Base-by-base conservation (phyloP, 2,888 invertebrate species). In the Sinelater perroti region DNA sequence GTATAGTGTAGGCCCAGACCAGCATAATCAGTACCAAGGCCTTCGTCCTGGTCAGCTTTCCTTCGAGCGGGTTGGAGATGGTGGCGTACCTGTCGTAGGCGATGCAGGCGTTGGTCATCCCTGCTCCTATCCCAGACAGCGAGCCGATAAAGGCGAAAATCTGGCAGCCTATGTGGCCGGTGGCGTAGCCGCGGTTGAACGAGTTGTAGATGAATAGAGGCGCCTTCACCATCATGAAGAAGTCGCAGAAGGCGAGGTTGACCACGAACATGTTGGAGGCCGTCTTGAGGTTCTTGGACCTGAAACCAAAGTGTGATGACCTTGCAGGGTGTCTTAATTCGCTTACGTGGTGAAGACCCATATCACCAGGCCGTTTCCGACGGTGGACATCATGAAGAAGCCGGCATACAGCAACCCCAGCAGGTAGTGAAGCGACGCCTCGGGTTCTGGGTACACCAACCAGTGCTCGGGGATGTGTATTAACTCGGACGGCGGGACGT, bases 181-280 rank as follows among this genome's bases (percentile, higher is more conserved):
- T 71, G 0, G 90, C 91, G 65, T 87, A 93, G 0, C 93, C 93
- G 61, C 85, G 83, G 73, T 88, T 83, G 66, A 90, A 90, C 21
- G 91, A 91, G 72, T 93, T 93, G 77, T 91, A 91, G 66, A 93
- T 90, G 75, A 93, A 91, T 63, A 93, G 86, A 0, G 93, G 93
- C 0, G 91, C 84, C 78, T 93, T 93, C 21, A 85, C 76, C 92
- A 93, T 92, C 93, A 93, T 93, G 20, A 91, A 78, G 70, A 93
- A 93, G 78, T 93, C 93, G 67, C 90, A 87, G 55, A 93, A 79
- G 0, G 93, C 91, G 72, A 93, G 77, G 75, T 93, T 91, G 45
- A 93, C 83, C 7, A 93, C 91, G 58, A 93, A 86, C 72, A 93
- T 85, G 72, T 93, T 93, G 38, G 93, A 93, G 1, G 93, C 90